Evolutionary conservation across 2,797 vertebrate species (phyloP), one percentile per base, ranked within the genome.

Genomic region (Sorex maritimensis): DNA sequence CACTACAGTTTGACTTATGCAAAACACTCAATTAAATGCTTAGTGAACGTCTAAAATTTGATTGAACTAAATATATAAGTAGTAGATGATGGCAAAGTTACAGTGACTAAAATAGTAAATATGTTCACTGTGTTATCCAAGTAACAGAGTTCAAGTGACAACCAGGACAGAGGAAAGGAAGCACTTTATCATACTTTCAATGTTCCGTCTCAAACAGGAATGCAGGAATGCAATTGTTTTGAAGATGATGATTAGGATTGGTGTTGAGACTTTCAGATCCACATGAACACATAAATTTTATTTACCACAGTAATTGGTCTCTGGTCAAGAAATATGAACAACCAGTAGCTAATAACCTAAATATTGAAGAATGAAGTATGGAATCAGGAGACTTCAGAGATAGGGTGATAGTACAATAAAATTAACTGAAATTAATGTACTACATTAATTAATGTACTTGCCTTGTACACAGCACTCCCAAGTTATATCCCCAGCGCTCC

Each of bases 41-140:
- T 91, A 34, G 44, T 58, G 69, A 84, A 81, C 52, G 7, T 67
- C 67, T 63, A 69, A 15, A 73, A 89, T 63, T 93, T 67, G 75
- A 79, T 81, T 74, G 34, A 89, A 65, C 15, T 81, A 14, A 89
- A 90, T 79, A 49, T 74, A 38, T 61, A 90, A 94, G 49, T 83
- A 86, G 86, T 92, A 28, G 17, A 21, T 72, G 65, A 88, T 72
- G 13, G 12, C 83, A 55, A 55, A 73, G 52, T 83, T n/a, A 61
- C 6, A 61, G 74, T 65, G 12, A 77, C 49, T 86, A 73, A 52
- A 63, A 19, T 41, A 65, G 68, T 46, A 21, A 94, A 49, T 77
- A 73, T 85, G 81, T 65, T 52, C 68, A 85, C 9, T 86, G 52
- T 79, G 14, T 67, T 81, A 61, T 4, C 17, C 21, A 61, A 61